Evolutionary conservation across 2,888 invertebrate genomes (phyloP), one percentile per base, ranked within the genome.

Genomic region (Erpobdella octoculata): DNA sequence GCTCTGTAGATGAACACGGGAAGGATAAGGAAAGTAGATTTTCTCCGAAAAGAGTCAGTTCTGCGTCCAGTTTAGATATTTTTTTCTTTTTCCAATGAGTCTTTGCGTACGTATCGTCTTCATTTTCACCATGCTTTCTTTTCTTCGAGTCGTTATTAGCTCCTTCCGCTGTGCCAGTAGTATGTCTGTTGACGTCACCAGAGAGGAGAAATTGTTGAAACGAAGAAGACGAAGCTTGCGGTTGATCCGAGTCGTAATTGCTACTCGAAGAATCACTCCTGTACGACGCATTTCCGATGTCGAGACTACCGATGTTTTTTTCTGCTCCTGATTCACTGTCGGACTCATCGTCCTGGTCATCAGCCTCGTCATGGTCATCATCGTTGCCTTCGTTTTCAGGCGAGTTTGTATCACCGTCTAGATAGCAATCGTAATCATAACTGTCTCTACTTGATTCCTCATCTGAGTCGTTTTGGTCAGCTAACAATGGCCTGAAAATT

Each of bases 21-120:
- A 53, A 28, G 53, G n/a, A n/a, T 28, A 25, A 28, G 18, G 8
- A 18, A 15, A 12, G 53, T 5, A n/a, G 53, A 28, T 53, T 15
- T 5, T 53, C 15, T 1, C 28, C 21, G 53, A 21, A 53, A 8
- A 25, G 21, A 1, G 53, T 25, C n/a, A 28, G 28, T n/a, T 21
- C 53, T 1, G 1, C 53, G 21, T 9, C 53, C 53, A 53, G n/a
- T n/a, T n/a, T n/a, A n/a, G n/a, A n/a, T n/a, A n/a, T 53, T 28
- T 28, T 53, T 53, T 53, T 53, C 18, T 53, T 53, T 28, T 53
- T 53, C 53, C 53, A 53, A 12, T 53, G 53, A 53, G 53, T 53
- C 53, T 53, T 21, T 8, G 18, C 21, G 53, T 53, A 53, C 21
- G 21, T 53, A 5, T 53, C 53, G 9, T 6, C 1, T 21, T n/a